phyloP scores from a whole-genome alignment of 1,140 invertebrate genomes.

The Dinoponera quadriceps region DNA sequence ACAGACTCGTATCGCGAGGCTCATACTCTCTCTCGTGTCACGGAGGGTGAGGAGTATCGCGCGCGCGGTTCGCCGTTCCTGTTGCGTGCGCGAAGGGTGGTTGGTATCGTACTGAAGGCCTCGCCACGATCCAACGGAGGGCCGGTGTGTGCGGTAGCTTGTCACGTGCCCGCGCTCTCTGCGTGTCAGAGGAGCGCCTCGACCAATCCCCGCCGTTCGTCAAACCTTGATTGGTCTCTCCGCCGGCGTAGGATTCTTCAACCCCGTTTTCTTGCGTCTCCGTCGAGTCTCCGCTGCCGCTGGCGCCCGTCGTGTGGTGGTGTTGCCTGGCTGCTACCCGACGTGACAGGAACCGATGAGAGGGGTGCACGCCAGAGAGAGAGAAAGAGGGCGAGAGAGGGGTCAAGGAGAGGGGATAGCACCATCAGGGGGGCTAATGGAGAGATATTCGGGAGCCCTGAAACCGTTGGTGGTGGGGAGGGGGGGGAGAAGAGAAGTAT shows the following conservation, averaged over 20 bases:
- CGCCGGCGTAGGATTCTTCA: conserved; percentile 83
- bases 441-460: conserved; percentile 84
- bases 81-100: conserved; percentile 85
- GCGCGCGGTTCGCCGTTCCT: conserved; percentile 69
- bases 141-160: conserved; percentile 83
- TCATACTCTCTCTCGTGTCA: conserved; percentile 54
- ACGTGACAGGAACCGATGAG: conserved; percentile 76
- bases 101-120: conserved; percentile 85
- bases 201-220: conserved; percentile 87
- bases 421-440: conserved; percentile 83
- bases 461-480: conserved; percentile 74
- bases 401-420: conserved; percentile 78
- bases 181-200: conserved; percentile 80
- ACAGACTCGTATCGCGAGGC: conserved; percentile 27
- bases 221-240: conserved; percentile 88
- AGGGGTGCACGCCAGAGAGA: conserved; percentile 71
- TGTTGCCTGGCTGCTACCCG: conserved; percentile 73
- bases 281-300: conserved; percentile 71
- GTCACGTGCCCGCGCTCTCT: conserved; percentile 84
- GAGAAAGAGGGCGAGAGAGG: conserved; percentile 72
- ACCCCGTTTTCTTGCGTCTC: conserved; percentile 83
- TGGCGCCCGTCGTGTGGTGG: conserved; percentile 65
- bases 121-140: conserved; percentile 77
- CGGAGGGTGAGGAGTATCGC: conserved; percentile 66
- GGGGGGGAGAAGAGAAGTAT: conserved; percentile 79